Base-by-base conservation (phyloP, 2,888 invertebrate species). In the Boloria selene region DNA sequence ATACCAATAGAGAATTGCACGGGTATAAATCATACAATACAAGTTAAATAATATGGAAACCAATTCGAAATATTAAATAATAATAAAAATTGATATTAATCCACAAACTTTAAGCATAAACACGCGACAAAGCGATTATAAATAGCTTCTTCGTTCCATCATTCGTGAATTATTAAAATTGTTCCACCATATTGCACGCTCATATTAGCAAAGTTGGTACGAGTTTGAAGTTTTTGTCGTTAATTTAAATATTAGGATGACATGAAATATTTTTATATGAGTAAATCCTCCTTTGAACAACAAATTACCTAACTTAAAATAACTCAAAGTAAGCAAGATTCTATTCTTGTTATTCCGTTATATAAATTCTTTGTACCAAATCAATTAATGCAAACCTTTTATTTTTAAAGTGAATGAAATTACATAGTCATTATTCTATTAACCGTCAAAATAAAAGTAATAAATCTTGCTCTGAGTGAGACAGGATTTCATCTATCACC, bases 101-200 rank as follows among this genome's bases (percentile, higher is more conserved):
- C 73, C 71, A 61, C 65, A 71, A 77, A 79, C 76, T 77, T 74
- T 63, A 65, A 68, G 71, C 77, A 74, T 75, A 75, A 78, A 75
- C 75, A 77, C 77, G 76, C 76, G 71, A 78, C 76, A 79, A 78
- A 78, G 61, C 62, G 49, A 42, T 68, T 42, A 64, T 64, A 54
- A 65, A 64, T 53, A 53, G 64, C 67, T 64, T 54, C 63, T 55
- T 68, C 76, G 73, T 72, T 51, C 74, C 77, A 74, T 75, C 75
- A 73, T 78, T 81, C 77, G 72, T 73, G 79, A 82, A 86, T 84
- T 86, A 86, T 87, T 86, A 85, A 86, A 86, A 88, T 88, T 87
- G 26, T 53, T 53, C 16, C 16, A 13, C 10, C 42, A 55, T 18
- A 44, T 55, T 2, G 18, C 7, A 22, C 79, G 72, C 77, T 77